Evolutionary conservation across 2,113 vertebrate genomes (phyloP).

Genomic region (Bos indicus): DNA sequence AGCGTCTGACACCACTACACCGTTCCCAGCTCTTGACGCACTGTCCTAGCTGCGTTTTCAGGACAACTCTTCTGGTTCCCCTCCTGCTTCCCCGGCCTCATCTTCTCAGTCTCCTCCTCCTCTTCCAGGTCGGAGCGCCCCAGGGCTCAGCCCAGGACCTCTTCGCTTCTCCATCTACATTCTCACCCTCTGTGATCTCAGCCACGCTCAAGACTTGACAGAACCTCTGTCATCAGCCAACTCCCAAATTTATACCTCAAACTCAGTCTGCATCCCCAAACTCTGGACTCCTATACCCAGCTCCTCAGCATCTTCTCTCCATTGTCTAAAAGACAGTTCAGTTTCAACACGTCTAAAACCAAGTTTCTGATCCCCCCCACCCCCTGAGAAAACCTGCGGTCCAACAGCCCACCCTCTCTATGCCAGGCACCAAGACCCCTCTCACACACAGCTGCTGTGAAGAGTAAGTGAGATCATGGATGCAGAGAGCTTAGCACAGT

Average conservation of each 20-base stretch:
- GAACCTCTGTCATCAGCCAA: too few relatives aligned
- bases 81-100: not conserved
- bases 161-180: too few relatives aligned
- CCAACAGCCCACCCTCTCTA: not conserved
- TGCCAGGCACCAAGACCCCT: not conserved
- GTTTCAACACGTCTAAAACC: too few relatives aligned
- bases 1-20: fast-evolving
- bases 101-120: too few relatives aligned
- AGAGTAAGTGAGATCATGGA: not conserved
- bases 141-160: not conserved
- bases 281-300: not conserved
- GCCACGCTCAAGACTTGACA: not conserved
- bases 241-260: not conserved
- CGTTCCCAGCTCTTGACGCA: not conserved
- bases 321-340: not conserved
- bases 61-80: not conserved
- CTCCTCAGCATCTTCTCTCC: not conserved
- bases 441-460: not conserved
- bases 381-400: too few relatives aligned
- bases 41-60: not conserved
- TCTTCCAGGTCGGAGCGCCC: not conserved
- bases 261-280: not conserved
- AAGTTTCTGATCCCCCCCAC: not conserved
- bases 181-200: not conserved
- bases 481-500: not conserved